phyloP scores from a whole-genome alignment of 1,140 invertebrate species.

The Meteorus sp. region DNA sequence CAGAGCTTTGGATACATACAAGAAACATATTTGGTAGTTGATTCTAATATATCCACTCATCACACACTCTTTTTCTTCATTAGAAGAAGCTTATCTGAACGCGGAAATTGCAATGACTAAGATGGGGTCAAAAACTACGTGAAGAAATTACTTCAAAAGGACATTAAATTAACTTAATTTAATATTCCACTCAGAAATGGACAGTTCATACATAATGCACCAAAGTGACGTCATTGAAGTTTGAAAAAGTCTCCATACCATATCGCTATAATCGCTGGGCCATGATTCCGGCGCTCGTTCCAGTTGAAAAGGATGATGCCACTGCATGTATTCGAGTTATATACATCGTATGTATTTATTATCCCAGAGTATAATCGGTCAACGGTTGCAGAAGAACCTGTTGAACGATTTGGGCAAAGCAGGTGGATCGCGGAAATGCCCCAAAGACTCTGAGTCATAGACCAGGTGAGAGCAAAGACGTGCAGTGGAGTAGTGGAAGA shows the following conservation, averaged over 20 bases:
- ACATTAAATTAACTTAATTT: too few relatives aligned
- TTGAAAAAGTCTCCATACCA: constrained; percentile 1
- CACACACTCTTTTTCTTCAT: too few relatives aligned
- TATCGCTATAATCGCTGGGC: constrained; percentile 7
- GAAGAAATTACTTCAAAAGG: too few relatives aligned
- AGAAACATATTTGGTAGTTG: too few relatives aligned
- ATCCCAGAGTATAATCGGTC: neutral
- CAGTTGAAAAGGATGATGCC: neutral
- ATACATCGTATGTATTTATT: constrained; percentile 1
- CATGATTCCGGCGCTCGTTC: constrained; percentile 17
- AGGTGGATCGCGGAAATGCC: constrained; percentile 42
- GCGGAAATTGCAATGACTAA: too few relatives aligned
- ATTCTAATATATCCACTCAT: too few relatives aligned
- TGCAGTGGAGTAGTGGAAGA: neutral
- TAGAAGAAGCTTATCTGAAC: too few relatives aligned
- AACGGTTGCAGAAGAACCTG: constrained; percentile 32
- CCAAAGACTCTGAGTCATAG: constrained; percentile 44
- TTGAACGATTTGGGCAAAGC: constrained; percentile 38
- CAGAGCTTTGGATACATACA: too few relatives aligned
- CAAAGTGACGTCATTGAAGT: neutral
- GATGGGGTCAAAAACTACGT: too few relatives aligned
- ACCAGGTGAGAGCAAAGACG: constrained; percentile 38
- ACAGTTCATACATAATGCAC: neutral
- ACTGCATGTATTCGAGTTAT: neutral
- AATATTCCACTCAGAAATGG: neutral